phyloP scores from a whole-genome alignment of 2,888 invertebrate species.

The Sceliomorpha sp. region DNA sequence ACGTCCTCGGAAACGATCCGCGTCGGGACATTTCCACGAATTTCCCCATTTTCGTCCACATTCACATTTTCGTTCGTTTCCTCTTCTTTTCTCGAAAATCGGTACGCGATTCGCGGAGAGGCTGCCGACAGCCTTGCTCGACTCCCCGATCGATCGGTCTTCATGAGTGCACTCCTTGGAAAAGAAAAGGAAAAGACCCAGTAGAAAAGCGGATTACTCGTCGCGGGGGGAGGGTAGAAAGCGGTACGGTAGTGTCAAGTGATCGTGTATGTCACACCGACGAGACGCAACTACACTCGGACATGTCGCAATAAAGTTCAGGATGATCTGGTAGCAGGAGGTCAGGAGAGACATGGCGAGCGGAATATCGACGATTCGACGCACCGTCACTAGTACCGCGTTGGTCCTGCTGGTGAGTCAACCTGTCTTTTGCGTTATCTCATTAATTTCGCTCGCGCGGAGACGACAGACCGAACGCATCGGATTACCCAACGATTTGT shows the following conservation, averaged over 20 bases:
- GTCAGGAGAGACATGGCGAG: constrained; percentile 74
- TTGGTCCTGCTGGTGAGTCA: constrained; percentile 76
- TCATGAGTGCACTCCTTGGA: too few species aligned
- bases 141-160: too few species aligned
- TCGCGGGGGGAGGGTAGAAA: not conserved
- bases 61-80: too few species aligned
- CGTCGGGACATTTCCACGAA: too few species aligned
- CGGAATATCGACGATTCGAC: constrained; percentile 70
- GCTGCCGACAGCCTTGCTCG: too few species aligned
- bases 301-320: constrained; percentile 61
- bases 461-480: too few species aligned
- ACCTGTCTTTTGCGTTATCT: constrained; percentile 4
- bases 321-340: constrained; percentile 70
- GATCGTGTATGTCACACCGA: constrained; percentile 22
- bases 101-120: too few species aligned
- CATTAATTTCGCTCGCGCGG: constrained; percentile 4
- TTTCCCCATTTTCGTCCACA: too few species aligned
- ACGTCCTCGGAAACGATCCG: constrained; percentile 17
- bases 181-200: too few species aligned
- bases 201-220: too few species aligned
- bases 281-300: constrained; percentile 10
- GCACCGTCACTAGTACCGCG: constrained; percentile 73
- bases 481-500: too few species aligned
- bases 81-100: too few species aligned
- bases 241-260: constrained; percentile 18